Conservation (phyloP, 53 echinoderm and acorn worm genomes). For the Glandiceps talaboti region DNA sequence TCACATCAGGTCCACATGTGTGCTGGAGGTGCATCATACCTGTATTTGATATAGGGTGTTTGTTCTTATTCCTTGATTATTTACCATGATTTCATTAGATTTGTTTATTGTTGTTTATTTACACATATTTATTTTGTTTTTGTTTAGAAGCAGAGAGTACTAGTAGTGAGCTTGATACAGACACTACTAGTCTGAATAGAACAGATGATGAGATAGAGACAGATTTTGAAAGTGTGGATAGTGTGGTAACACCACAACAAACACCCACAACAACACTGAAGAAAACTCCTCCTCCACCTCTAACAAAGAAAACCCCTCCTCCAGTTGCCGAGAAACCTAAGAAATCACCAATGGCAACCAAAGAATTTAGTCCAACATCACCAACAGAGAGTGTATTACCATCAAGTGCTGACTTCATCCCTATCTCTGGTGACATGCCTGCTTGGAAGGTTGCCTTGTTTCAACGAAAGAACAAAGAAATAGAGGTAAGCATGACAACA, state of each 20-base stretch:
- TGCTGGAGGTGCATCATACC: too few species aligned
- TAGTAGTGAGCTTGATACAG: not conserved
- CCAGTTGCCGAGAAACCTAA: not conserved
- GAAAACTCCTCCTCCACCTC: not conserved
- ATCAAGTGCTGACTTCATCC: not conserved
- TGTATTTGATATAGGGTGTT: too few species aligned
- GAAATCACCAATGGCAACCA: not conserved
- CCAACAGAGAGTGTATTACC: not conserved
- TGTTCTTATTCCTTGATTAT: too few species aligned
- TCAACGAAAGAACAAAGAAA: slow-evolving; percentile 63
- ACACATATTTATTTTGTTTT: too few species aligned
- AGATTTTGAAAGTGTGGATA: not conserved
- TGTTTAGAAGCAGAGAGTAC: not conserved
- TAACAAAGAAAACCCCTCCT: not conserved
- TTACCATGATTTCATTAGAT: too few species aligned
- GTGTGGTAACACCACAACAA: not conserved
- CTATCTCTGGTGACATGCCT: slow-evolving; percentile 41
- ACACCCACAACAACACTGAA: too few species aligned
- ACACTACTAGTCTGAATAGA: not conserved
- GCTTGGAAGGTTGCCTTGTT: slow-evolving; percentile 84
- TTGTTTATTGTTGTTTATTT: too few species aligned
- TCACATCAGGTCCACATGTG: too few species aligned
- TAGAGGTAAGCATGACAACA: slow-evolving; percentile 68
- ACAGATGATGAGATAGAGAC: not conserved
- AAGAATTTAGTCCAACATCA: not conserved